Percentiles rank a stretch among this genome's conserved stretches.
phyloP scores from a whole-genome alignment of 2,113 vertebrate species.

The Thalassoma bifasciatum region DNA sequence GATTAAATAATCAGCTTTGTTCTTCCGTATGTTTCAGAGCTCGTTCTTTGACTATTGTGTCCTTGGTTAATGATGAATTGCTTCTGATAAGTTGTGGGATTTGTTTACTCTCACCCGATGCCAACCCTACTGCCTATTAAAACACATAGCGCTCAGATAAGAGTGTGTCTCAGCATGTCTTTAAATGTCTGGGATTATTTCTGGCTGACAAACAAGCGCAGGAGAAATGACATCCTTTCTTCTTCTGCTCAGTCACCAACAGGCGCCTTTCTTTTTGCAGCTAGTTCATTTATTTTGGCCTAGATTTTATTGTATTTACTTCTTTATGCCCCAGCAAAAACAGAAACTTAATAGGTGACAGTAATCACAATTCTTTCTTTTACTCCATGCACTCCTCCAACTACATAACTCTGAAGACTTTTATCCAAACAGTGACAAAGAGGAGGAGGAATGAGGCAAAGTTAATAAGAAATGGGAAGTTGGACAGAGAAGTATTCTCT shows the following conservation, averaged over 20 bases:
- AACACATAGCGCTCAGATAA: conserved; percentile 30
- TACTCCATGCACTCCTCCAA: conserved; percentile 10
- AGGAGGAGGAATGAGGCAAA: conserved; percentile 1
- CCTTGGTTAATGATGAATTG: conserved; percentile 20
- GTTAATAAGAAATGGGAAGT: background rate
- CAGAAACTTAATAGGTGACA: conserved; percentile 26
- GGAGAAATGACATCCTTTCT: conserved; percentile 42
- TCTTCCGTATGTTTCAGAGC: conserved; percentile 46
- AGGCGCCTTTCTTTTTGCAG: conserved; percentile 12
- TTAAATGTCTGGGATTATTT: conserved; percentile 45
- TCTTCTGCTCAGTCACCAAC: conserved; percentile 22
- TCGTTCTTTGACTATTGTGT: conserved; percentile 36
- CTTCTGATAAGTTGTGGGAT: conserved; percentile 31
- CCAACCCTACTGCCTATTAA: conserved; percentile 39
- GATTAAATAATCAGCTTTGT: conserved; percentile 64
- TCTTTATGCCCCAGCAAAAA: conserved; percentile 24
- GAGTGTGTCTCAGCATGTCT: background rate
- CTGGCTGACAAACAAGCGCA: conserved; percentile 33
- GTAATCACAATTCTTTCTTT: conserved; percentile 38
- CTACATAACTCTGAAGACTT: background rate
- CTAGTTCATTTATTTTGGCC: conserved; percentile 51
- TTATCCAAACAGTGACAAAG: conserved; percentile 17
- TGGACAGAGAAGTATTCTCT: conserved; percentile 5
- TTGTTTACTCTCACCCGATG: conserved; percentile 23
- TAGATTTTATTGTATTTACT: conserved; percentile 45